phyloP scores from a whole-genome alignment of 1,140 invertebrate genomes.

The Danaus plexippus region DNA sequence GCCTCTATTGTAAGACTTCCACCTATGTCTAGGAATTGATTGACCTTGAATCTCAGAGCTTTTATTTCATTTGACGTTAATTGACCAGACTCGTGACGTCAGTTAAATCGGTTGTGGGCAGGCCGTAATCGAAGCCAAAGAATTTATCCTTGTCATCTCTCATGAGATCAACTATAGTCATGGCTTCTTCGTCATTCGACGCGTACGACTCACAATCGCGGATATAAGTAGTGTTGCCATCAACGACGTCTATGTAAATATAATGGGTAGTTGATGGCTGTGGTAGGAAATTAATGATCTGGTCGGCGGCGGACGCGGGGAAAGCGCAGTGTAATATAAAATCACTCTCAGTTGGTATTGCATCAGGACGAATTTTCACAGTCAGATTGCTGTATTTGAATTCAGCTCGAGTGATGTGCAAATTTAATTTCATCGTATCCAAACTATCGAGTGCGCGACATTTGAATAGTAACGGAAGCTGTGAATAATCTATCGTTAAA shows the following conservation, averaged over 20 bases:
- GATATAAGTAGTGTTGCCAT: conserved; percentile 33
- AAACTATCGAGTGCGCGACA: conserved; percentile 40
- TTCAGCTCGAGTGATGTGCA: conserved; percentile 36
- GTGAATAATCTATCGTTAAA: conserved; percentile 37
- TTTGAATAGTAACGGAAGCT: conserved; percentile 41
- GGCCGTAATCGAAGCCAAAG: conserved; percentile 80
- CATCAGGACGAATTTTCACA: conserved; percentile 55
- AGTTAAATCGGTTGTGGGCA: conserved; percentile 72
- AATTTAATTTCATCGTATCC: conserved; percentile 46
- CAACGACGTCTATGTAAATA: conserved; percentile 51
- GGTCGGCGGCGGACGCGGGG: conserved; percentile 30
- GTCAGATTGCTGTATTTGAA: conserved; percentile 31
- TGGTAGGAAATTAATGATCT: conserved; percentile 69
- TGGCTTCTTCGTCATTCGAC: conserved; percentile 44
- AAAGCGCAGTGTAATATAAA: conserved; percentile 52
- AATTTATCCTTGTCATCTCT: conserved; percentile 79
- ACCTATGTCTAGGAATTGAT: conserved; percentile 79
- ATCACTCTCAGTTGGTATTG: conserved; percentile 50
- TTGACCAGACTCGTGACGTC: conserved; percentile 76
- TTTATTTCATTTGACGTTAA: conserved; percentile 74
- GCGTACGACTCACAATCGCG: conserved; percentile 51
- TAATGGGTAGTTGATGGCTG: conserved; percentile 75
- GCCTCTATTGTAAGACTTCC: conserved; percentile 78
- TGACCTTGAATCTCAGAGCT: conserved; percentile 76
- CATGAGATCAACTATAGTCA: conserved; percentile 69